phyloP scores from a whole-genome alignment of 2,113 vertebrate species.

The Oncorhynchus keta region DNA sequence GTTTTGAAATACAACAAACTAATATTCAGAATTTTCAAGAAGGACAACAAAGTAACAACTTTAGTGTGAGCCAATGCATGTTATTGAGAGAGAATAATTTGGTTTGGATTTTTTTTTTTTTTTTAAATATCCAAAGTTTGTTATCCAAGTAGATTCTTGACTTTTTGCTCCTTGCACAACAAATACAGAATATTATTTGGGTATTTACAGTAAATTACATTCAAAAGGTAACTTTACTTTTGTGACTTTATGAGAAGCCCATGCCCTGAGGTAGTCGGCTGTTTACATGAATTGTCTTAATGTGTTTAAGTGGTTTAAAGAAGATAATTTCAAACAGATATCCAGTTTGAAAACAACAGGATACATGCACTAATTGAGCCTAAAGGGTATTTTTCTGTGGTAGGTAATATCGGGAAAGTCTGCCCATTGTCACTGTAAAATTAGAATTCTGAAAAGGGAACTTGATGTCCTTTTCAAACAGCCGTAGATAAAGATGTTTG shows the following conservation, averaged over 20 bases:
- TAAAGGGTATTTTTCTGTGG: slow-evolving; percentile 41
- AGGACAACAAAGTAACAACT: too few relatives aligned
- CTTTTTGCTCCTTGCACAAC: not conserved
- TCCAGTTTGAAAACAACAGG: slow-evolving; percentile 57
- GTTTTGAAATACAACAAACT: not conserved
- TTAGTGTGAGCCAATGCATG: too few relatives aligned
- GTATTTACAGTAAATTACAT: not conserved
- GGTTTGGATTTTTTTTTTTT: too few relatives aligned
- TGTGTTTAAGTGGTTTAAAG: slow-evolving; percentile 40
- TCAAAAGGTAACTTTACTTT: not conserved
- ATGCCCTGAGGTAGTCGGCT: slow-evolving; percentile 38
- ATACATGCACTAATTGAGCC: slow-evolving; percentile 40
- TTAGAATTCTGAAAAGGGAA: too few relatives aligned
- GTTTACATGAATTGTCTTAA: slow-evolving; percentile 47
- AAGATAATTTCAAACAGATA: slow-evolving; percentile 65
- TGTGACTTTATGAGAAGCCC: slow-evolving; percentile 38
- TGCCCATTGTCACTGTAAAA: too few relatives aligned
- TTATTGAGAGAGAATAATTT: too few relatives aligned
- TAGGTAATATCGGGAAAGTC: slow-evolving; percentile 23
- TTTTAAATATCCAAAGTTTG: too few relatives aligned
- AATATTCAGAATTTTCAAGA: not conserved
- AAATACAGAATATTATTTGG: not conserved
- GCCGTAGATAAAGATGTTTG: too few relatives aligned
- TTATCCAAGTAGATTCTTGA: too few relatives aligned
- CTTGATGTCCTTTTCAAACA: too few relatives aligned